Evolutionary conservation across 2,797 vertebrate species (phyloP).

Genomic region (Enteromius unitaeniatus): DNA sequence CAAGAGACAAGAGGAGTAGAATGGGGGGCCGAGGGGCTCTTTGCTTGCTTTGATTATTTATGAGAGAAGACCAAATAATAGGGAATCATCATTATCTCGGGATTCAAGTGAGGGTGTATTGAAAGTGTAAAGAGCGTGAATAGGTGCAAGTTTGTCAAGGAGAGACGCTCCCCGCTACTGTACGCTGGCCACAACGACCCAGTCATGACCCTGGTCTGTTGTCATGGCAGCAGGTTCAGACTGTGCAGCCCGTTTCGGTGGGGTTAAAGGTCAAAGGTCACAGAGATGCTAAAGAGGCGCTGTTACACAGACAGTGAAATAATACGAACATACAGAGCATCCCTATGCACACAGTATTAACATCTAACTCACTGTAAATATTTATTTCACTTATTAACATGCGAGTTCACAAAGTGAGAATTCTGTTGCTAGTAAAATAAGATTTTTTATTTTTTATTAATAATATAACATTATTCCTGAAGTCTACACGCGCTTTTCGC

Average conservation of each 20-base stretch:
- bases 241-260: conserved; percentile 53
- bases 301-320: conserved; percentile 18
- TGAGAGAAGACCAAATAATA: conserved; percentile 36
- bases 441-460: too few species aligned
- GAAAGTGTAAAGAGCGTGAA: conserved; percentile 28
- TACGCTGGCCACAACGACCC: conserved; percentile 49
- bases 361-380: not conserved
- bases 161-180: conserved; percentile 26
- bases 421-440: not conserved
- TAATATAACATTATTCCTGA: not conserved
- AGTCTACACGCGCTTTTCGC: not conserved
- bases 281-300: conserved; percentile 62
- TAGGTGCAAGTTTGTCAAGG: conserved; percentile 21
- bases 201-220: conserved; percentile 67
- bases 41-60: conserved; percentile 39
- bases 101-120: conserved; percentile 6
- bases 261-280: conserved; percentile 73
- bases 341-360: not conserved
- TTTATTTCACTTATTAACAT: not conserved
- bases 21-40: conserved; percentile 23
- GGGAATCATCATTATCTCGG: conserved; percentile 43
- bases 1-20: conserved; percentile 45
- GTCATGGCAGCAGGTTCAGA: conserved; percentile 60
- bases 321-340: not conserved
- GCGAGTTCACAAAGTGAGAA: not conserved